These are phyloP conservation scores for Trypoxylon attenuatum DNA, from an alignment of 2,888 invertebrate species.

Conservation along the genomic window DNA sequence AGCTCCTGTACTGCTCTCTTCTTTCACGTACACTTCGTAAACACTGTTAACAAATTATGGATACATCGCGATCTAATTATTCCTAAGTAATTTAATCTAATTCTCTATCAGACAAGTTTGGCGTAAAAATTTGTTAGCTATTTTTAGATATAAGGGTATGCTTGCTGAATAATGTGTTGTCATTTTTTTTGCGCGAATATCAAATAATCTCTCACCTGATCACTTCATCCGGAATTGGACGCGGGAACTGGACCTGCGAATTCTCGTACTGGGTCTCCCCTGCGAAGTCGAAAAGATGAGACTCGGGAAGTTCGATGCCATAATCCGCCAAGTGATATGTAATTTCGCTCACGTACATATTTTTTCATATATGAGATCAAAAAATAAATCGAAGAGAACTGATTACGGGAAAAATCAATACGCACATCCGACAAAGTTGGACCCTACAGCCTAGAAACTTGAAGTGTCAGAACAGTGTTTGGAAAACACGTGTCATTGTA, in stretches of 20 bases:
- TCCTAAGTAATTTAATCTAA: neutral
- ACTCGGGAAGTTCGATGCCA: too few species aligned
- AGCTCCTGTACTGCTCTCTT: slow-evolving; percentile 52
- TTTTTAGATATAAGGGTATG: neutral
- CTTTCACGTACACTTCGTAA: slow-evolving; percentile 70
- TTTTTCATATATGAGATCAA: too few species aligned
- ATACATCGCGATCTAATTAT: neutral
- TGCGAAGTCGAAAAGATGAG: slow-evolving; percentile 27
- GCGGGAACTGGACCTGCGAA: slow-evolving; percentile 56
- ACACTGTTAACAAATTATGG: slow-evolving; percentile 53
- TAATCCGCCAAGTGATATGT: too few species aligned
- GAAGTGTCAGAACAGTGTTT: too few species aligned
- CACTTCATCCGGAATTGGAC: slow-evolving; percentile 62
- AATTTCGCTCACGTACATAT: too few species aligned
- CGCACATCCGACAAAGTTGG: too few species aligned
- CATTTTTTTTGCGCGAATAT: neutral
- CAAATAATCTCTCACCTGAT: slow-evolving; percentile 57
- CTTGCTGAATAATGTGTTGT: slow-evolving; percentile 7
- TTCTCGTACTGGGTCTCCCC: slow-evolving; percentile 65
- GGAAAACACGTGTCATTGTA: too few species aligned
- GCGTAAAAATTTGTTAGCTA: slow-evolving; percentile 1
- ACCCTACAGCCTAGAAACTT: too few species aligned
- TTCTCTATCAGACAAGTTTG: neutral
- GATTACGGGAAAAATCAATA: too few species aligned
- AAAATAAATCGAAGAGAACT: too few species aligned